Base-by-base conservation (phyloP, 1,140 invertebrate species). In the Campodea augens region DNA sequence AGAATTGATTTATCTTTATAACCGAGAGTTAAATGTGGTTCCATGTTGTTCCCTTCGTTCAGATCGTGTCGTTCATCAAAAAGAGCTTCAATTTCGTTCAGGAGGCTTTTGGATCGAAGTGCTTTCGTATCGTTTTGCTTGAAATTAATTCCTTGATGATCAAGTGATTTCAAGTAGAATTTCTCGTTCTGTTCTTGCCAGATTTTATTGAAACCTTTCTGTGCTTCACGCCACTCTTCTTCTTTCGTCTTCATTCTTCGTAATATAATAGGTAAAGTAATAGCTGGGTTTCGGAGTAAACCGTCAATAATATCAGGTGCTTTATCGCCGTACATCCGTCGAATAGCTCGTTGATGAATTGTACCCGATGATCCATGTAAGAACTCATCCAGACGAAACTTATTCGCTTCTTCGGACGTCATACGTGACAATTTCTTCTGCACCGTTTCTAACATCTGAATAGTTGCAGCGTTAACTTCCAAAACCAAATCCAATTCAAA, bases 141-240 rank as follows among this genome's bases (percentile, higher is more conserved):
- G 60, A 99, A 98, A 59, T 91, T 93, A 49, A 96, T 90, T 21
- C 92, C 91, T 61, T 97, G 91, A 67, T 98, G 91, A 68, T 99
- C 95, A 5, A 98, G 64, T 10, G 90, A 96, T 60, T 98, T 98
- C 19, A 98, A 69, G 62, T 98, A 97, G 64, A 91, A 96, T 61
- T 96, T 96, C 62, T 98, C 92, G 60, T 95, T 95, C 63, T 97
- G 92, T 61, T 98, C 95, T 21, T 88, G 70, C 95, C 95, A 99
- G 39, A 92, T 77, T 64, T 92, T 91, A 63, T 98, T 98, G 59
- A 96, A 97, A 41, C 80, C 78, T 68, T 93, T 92, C 60, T 97
- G 90, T 1, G 90, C 86, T 63, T 96, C 89, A 55, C 89, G 72
- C 93, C 95, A 98, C 59, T 98, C 95, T 54, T 92, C 87, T 57